Conservation (phyloP, 2,888 invertebrate species). For the Latheticus oryzae region DNA sequence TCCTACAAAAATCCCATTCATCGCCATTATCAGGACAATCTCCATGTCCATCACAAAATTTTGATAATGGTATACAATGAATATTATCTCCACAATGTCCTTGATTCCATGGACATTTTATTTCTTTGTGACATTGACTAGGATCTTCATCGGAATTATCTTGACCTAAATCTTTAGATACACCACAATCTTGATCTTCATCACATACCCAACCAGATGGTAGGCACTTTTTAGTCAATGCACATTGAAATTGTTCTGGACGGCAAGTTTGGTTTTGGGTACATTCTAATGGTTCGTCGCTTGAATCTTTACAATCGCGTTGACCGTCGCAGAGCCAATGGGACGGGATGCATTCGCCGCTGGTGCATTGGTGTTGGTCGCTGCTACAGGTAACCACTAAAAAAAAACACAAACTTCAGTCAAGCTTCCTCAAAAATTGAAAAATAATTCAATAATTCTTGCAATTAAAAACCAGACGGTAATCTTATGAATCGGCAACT, state of each 20-base stretch:
- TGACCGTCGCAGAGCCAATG: constrained; percentile 75
- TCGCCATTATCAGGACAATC: constrained; percentile 80
- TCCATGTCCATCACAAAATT: constrained; percentile 75
- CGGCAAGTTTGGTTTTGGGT: constrained; percentile 68
- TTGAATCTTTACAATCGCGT: constrained; percentile 73
- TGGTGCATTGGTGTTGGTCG: constrained; percentile 69
- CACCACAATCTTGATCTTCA: constrained; percentile 81
- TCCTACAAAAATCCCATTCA: constrained; percentile 78
- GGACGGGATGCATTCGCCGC: constrained; percentile 72
- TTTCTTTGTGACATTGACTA: constrained; percentile 71
- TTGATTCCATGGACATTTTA: constrained; percentile 75
- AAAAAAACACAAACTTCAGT: no score
- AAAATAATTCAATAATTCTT: no score
- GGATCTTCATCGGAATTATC: constrained; percentile 80
- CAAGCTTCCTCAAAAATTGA: no score
- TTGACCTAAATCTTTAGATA: constrained; percentile 63
- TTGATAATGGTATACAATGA: constrained; percentile 71
- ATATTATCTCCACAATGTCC: constrained; percentile 73
- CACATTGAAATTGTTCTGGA: constrained; percentile 81
- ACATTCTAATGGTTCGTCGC: constrained; percentile 72
- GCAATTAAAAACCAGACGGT: no score
- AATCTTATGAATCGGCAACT: no score
- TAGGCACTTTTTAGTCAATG: constrained; percentile 77
- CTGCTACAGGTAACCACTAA: constrained; percentile 42
- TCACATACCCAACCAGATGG: constrained; percentile 83